Base-by-base conservation (phyloP, 2,888 invertebrate species). In the Dolichomitus sp. region DNA sequence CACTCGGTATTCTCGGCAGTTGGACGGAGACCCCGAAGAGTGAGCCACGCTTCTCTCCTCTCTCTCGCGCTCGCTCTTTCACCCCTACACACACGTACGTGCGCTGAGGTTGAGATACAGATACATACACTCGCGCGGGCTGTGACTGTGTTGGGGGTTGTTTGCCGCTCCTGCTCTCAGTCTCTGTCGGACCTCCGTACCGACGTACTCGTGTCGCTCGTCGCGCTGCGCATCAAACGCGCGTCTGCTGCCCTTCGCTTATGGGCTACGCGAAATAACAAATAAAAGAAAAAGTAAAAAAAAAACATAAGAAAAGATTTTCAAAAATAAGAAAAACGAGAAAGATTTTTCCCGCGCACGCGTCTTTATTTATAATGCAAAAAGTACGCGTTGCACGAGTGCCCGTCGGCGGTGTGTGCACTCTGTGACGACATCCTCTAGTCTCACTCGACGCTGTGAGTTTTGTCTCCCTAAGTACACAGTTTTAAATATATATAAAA, bases 81-180 rank as follows among this genome's bases (percentile, higher is more conserved):
- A 54, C 59, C 50, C 33, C 57, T 40, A 50, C 40, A 73, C 50
- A 68, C 57, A 42, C 48, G 19, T 33, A 73, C 40, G 17, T 37
- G 45, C 59, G 19, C 33, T 33, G 42, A 65, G 57, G 66, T 40
- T 54, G 52, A 30, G 66, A 66, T 61, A 72, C 81, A 72, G 57
- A 59, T 57, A 19, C 50, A 59, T 48, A 61, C 50, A 65, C 37
- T 23, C 77, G 48, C 27, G 42, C 33, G 23, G 7, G 30, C 42
- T 30, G 37, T 14, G 48, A 6, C 37, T 42, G 48, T 77, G 77
- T 80, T 69, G 50, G 80, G 76, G 83, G 83, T 80, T 73, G 83
- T 63, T 80, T 33, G 80, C 61, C 83, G 83, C 83, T 83, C 73
- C 80, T 83, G 80, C 69, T 72, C 77, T 83, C 80, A 83, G 83